Evolutionary conservation across 2,113 vertebrate species (phyloP).

Genomic region (Piprites chloris): DNA sequence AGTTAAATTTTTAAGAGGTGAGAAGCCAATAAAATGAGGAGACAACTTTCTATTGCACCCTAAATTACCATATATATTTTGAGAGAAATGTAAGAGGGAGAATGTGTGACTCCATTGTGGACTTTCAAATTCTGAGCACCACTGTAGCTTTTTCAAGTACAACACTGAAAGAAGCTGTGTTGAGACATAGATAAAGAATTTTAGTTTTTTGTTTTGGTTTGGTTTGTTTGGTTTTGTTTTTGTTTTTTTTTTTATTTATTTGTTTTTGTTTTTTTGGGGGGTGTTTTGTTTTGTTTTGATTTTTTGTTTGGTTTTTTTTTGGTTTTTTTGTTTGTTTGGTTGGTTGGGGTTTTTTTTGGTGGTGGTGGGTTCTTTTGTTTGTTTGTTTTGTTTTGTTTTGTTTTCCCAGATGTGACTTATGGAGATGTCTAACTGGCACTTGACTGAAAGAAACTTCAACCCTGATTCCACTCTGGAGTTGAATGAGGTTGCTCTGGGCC

Average conservation of each 20-base stretch:
- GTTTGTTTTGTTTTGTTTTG: neutral
- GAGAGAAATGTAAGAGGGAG: neutral
- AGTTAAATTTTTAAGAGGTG: neutral
- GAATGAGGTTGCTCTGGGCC: neutral
- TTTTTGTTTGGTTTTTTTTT: no score
- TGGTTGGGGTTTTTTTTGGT: no score
- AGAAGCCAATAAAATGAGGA: neutral
- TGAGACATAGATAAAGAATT: neutral
- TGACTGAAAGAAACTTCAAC: neutral
- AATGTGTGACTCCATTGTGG: neutral
- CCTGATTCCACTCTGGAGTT: neutral
- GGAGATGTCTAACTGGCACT: neutral
- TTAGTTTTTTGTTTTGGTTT: neutral
- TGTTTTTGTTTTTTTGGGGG: neutral
- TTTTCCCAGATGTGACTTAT: neutral
- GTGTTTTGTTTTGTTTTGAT: no score
- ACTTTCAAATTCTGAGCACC: fast-evolving
- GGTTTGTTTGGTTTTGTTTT: no score
- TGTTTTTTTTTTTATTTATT: neutral
- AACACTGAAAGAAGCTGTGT: neutral
- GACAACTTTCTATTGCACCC: neutral
- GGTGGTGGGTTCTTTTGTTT: neutral
- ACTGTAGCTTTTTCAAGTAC: neutral
- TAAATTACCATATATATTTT: neutral
- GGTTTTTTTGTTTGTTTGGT: neutral